phyloP scores from a whole-genome alignment of 2,797 vertebrate genomes.

The Gymnodraco acuticeps region DNA sequence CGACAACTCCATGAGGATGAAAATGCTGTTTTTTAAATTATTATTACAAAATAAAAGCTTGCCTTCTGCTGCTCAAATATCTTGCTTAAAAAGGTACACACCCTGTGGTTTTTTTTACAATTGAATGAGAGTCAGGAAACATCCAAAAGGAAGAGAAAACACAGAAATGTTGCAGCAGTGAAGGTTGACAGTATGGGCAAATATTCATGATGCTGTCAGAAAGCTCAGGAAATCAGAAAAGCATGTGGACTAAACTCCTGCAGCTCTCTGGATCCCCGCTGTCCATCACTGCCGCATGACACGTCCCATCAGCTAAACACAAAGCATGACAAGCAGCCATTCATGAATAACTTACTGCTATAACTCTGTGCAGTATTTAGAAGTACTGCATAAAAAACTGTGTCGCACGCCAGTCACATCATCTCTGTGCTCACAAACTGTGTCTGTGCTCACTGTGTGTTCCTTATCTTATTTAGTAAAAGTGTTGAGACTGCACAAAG shows the following conservation, averaged over 20 bases:
- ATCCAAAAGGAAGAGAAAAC: constrained; percentile 15
- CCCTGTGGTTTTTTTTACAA: constrained; percentile 16
- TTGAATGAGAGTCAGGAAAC: constrained; percentile 39
- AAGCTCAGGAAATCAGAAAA: constrained; percentile 71
- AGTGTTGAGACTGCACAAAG: neutral
- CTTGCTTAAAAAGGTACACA: constrained; percentile 14
- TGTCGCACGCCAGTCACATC: neutral
- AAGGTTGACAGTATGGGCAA: constrained; percentile 45
- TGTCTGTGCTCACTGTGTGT: constrained; percentile 4
- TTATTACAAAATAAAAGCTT: constrained; percentile 18
- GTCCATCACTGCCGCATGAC: constrained; percentile 68
- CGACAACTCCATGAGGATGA: constrained; percentile 22
- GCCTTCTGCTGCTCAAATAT: constrained; percentile 16
- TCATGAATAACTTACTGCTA: constrained; percentile 47
- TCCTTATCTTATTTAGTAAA: constrained; percentile 7
- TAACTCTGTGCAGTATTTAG: constrained; percentile 22
- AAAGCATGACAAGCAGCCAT: constrained; percentile 60
- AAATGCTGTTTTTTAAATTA: constrained; percentile 10
- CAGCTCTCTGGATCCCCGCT: constrained; percentile 63
- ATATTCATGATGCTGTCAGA: constrained; percentile 74
- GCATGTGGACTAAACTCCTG: constrained; percentile 68
- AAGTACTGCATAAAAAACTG: constrained; percentile 18
- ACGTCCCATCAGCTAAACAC: constrained; percentile 66
- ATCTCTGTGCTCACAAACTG: neutral
- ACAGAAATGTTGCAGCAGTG: constrained; percentile 25